Evolutionary conservation across 2,888 invertebrate species (phyloP).

Genomic region (Folsomia manolachei): DNA sequence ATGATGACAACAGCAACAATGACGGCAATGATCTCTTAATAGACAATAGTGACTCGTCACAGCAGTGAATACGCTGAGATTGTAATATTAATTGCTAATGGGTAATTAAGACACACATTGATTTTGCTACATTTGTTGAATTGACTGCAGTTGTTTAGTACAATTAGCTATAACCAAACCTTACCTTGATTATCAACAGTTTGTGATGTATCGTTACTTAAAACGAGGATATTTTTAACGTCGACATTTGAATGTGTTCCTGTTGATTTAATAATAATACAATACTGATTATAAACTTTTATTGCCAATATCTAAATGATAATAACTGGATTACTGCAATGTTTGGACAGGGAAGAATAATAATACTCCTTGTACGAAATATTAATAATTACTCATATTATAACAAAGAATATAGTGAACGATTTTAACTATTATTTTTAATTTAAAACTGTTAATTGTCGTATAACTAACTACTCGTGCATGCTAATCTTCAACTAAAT

Average conservation of each 20-base stretch:
- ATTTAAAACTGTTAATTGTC: too few relatives aligned
- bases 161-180: not conserved
- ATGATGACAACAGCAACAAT: conserved; percentile 47
- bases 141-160: not conserved
- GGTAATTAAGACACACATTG: too few relatives aligned
- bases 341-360: too few relatives aligned
- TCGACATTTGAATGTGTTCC: not conserved
- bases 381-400: not conserved
- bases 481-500: too few relatives aligned
- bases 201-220: not conserved
- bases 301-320: not conserved
- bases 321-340: not conserved
- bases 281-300: not conserved
- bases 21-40: conserved; percentile 49
- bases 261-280: not conserved
- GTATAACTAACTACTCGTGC: too few relatives aligned
- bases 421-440: too few relatives aligned
- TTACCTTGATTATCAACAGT: not conserved
- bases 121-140: not conserved
- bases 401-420: too few relatives aligned
- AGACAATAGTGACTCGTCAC: conserved; percentile 51
- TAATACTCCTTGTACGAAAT: not conserved
- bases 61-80: conserved; percentile 38
- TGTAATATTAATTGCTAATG: too few relatives aligned
- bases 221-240: not conserved